Base-by-base conservation (phyloP, 2,113 vertebrate species). In the Tupaia chinensis region DNA sequence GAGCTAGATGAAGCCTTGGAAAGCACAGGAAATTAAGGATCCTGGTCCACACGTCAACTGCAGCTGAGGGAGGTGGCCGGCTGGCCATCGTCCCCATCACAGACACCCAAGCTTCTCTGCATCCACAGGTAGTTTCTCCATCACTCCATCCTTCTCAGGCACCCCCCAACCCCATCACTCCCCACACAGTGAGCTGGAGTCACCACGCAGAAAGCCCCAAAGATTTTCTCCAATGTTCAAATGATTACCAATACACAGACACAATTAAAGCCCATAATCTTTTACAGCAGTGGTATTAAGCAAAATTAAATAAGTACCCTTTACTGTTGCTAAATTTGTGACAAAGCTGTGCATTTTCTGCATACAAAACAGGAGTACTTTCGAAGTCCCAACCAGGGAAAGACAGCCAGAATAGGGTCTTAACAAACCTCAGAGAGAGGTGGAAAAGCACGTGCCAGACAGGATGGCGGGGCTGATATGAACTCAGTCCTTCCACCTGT, bases 1-100 rank as follows among this genome's bases (percentile, higher is more conserved):
- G 95, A 73, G 88, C 95, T 44, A 80, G 84, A 79, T 8, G 76
- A 3, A 63, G 83, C 56, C 85, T 91, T 44, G 80, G 72, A 95
- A 93, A 94, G 80, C 93, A 95, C 96, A 96, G 95, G 96, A 98
- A 97, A 96, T 97, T 97, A 97, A 97, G 95, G 72, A 93, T 76
- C 15, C 0, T 44, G 93, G 69, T 63, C 78, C 29, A 23, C 0
- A 4, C 12, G 0, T 77, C 94, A 84, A 61, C 58, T 1, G n/a
- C 91, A 25, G 27, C 66, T 54, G 79, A 81, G 80, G 0, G 1
- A 73, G 89, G 89, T 9, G n/a, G 91, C 91, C n/a, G 29, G 56
- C 70, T 7, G 81, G 73, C 73, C 44, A 0, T n/a, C 83, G n/a
- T 11, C 32, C 23, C 44, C 5, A 29, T 65, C 78, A 32, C 77